Conservation (phyloP, 2,797 vertebrate genomes). For the Rhinogobio ventralis region DNA sequence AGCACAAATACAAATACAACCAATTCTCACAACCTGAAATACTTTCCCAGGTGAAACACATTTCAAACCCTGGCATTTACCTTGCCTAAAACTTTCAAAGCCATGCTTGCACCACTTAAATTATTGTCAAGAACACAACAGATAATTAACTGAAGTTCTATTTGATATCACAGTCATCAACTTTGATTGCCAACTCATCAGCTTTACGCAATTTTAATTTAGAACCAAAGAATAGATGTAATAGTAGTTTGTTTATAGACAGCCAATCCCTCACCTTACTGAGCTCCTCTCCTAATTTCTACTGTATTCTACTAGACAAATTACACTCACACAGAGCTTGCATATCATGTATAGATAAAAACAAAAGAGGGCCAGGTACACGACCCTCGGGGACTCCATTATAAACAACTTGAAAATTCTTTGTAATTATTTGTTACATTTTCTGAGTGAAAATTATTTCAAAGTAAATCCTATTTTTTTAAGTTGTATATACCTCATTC, state of each 20-base stretch:
- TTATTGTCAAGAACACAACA: not conserved
- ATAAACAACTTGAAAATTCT: not conserved
- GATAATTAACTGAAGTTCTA: not conserved
- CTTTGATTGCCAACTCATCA: no score
- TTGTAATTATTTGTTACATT: not conserved
- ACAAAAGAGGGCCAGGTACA: not conserved
- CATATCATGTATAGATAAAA: not conserved
- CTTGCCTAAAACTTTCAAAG: not conserved
- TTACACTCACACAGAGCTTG: not conserved
- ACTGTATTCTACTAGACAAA: not conserved
- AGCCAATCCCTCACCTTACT: not conserved
- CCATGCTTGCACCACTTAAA: not conserved
- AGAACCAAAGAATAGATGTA: not conserved
- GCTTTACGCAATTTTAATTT: no score
- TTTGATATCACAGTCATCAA: no score
- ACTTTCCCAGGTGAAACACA: not conserved
- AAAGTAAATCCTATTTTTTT: conserved; percentile 2
- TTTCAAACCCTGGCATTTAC: not conserved
- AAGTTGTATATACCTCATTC: not conserved
- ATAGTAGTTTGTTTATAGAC: not conserved
- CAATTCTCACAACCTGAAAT: not conserved
- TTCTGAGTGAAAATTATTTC: not conserved
- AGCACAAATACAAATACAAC: not conserved
- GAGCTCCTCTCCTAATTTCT: no score
- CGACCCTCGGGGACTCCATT: not conserved